Evolutionary conservation across 2,888 invertebrate species (phyloP), one percentile per base, ranked within the genome.

Genomic region (Mesoligia furuncula): DNA sequence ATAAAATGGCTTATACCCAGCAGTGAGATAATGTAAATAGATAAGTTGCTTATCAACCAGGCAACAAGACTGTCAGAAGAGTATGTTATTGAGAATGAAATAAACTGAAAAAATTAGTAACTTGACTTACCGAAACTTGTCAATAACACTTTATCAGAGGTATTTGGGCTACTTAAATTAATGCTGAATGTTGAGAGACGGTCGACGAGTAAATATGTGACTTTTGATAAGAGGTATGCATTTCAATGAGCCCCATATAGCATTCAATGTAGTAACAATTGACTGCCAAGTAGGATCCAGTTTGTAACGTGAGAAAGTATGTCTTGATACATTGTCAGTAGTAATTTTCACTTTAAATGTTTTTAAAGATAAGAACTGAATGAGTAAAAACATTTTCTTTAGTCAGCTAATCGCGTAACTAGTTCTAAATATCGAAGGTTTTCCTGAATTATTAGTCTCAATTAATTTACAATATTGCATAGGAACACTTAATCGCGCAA

Each of bases 121-220:
- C 36, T 57, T 59, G 27, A 76, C 51, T 62, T 67, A 70, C 69
- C 70, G 20, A 54, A 79, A 67, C 67, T 48, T 79, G 69, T 62
- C 62, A 81, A 73, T 80, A 65, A 48, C 79, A 80, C 80, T 72
- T 72, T 76, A 76, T 73, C 72, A 65, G n/a, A 80, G 61, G 62
- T 77, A 84, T 86, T 80, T 65, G 51, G 75, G 73, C 70, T 74
- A 57, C 68, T 59, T 77, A 79, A 83, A 78, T 77, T 31, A 72
- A 64, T 59, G 51, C 48, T 67, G 36, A 75, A 67, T 65, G 39
- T 81, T 81, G 71, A 61, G 54, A 64, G 73, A 73, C 59, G 36
- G 57, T 15, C 73, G 57, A 61, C 39, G 64, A 79, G 75, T 68
- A 79, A 73, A 73, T 80, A 76, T 73, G 69, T 73, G 64, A 64